phyloP scores from a whole-genome alignment of 30 jellyfish, hydroid and myxozoan species.

The Hydractinia echinata region DNA sequence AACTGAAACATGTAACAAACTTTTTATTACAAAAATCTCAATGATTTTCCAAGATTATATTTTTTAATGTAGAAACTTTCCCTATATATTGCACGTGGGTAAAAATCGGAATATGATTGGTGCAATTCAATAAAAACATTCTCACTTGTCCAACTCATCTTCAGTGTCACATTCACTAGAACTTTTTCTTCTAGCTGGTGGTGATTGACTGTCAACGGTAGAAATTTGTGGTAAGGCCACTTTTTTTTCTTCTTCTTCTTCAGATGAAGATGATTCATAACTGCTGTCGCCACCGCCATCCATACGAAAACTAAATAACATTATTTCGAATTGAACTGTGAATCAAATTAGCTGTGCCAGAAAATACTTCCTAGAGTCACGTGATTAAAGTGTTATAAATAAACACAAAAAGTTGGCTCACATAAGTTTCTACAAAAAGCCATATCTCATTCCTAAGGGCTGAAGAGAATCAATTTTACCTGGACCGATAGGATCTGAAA shows the following conservation, averaged over 20 bases:
- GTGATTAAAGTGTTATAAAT: no score
- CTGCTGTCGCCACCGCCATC: slow-evolving; percentile 91
- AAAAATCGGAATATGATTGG: background rate
- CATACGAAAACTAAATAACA: slow-evolving; percentile 55
- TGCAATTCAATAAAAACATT: background rate
- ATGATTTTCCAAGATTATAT: no score
- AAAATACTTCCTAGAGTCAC: no score
- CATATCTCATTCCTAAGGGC: no score
- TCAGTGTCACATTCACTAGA: slow-evolving; percentile 83
- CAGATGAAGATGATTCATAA: slow-evolving; percentile 37
- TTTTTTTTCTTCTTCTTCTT: background rate
- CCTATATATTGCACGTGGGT: no score
- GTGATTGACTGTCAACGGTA: background rate
- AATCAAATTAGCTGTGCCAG: no score
- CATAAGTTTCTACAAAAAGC: no score
- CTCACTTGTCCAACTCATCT: slow-evolving; percentile 77
- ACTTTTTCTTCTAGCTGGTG: background rate
- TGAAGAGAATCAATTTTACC: no score
- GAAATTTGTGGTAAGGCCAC: background rate
- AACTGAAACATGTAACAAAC: no score
- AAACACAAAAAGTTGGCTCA: background rate
- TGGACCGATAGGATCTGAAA: no score
- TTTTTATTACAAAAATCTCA: no score
- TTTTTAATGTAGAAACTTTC: no score
- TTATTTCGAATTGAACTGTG: background rate